Conservation (phyloP, 1,140 invertebrate species). For the Nasonia longicornis region DNA sequence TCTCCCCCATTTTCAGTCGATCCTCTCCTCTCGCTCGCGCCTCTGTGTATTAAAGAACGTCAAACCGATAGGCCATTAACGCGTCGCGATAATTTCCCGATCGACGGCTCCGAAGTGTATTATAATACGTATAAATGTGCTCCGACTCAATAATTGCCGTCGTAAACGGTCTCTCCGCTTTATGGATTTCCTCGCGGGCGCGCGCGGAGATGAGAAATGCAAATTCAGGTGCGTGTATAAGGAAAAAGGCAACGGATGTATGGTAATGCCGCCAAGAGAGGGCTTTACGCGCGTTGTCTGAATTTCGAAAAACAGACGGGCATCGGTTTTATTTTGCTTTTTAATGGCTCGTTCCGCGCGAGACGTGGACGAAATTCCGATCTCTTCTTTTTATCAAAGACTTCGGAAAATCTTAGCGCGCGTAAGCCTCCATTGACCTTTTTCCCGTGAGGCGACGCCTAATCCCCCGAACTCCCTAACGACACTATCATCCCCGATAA, state of each 20-base stretch:
- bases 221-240: constrained; percentile 13
- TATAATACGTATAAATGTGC: background rate
- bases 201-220: constrained; percentile 39
- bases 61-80: background rate
- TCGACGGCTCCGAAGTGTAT: background rate
- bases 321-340: too few species aligned
- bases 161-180: constrained; percentile 7
- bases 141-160: constrained; percentile 19
- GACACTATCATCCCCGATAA: background rate
- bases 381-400: background rate
- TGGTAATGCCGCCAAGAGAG: background rate
- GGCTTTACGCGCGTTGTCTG: too few species aligned
- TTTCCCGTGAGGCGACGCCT: background rate
- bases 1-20: background rate
- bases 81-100: background rate
- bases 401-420: background rate
- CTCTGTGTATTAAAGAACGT: background rate
- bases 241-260: background rate
- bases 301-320: background rate
- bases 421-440: background rate
- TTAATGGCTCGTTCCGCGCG: background rate
- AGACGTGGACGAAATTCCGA: background rate
- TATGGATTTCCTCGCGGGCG: constrained; percentile 21
- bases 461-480: background rate
- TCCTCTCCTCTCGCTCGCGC: background rate